Percentiles rank a stretch among this genome's conserved stretches.
phyloP scores from a whole-genome alignment of 2,113 vertebrate genomes.

The Cebus imitator region DNA sequence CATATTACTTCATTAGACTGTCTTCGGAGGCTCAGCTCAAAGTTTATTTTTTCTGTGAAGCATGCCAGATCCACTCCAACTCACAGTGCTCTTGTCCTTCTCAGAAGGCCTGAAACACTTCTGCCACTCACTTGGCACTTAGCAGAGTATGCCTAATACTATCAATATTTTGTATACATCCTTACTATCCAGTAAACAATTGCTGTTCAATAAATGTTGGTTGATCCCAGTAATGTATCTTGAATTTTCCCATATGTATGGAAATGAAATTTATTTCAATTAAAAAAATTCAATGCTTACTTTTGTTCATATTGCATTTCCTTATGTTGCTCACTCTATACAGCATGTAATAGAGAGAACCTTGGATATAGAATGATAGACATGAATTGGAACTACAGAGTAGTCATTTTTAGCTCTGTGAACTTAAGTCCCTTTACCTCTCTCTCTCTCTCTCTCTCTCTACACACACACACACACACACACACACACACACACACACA shows the following conservation, averaged over 20 bases:
- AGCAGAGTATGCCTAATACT: not conserved
- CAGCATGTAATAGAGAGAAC: not conserved
- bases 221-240: not conserved
- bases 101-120: not conserved
- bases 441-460: too few relatives aligned
- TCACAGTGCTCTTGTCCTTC: not conserved
- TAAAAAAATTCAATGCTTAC: not conserved
- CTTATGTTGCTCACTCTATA: not conserved
- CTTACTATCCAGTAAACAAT: not conserved
- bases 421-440: not conserved
- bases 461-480: too few relatives aligned
- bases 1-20: not conserved
- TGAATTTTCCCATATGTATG: not conserved
- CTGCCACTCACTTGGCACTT: not conserved
- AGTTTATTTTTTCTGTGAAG: not conserved
- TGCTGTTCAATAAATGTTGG: not conserved
- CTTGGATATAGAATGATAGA: not conserved
- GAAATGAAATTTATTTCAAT: constrained; percentile 22
- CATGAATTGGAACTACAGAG: not conserved
- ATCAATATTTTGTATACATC: not conserved
- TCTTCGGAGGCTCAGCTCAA: not conserved
- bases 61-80: not conserved
- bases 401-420: not conserved
- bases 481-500: too few relatives aligned
- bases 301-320: not conserved